Percentiles rank a stretch among this genome's conserved stretches.
Conservation (phyloP, 2,113 vertebrate genomes). For the Laticauda laticaudata region DNA sequence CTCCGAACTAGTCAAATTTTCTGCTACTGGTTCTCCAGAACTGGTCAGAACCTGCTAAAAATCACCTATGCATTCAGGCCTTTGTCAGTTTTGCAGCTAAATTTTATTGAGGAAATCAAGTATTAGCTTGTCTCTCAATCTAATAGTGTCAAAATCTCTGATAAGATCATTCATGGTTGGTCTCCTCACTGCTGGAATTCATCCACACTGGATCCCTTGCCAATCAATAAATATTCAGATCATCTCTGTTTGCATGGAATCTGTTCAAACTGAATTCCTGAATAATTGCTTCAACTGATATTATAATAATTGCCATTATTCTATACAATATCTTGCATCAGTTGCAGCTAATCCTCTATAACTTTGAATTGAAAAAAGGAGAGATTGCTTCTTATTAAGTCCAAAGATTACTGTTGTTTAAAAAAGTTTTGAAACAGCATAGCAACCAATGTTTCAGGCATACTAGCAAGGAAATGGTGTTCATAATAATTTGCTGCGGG, state of each 20-base stretch:
- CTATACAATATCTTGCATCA: not conserved
- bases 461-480: conserved; percentile 55
- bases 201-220: not conserved
- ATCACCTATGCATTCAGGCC: not conserved
- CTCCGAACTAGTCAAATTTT: no score
- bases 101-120: not conserved
- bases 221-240: not conserved
- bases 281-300: not conserved
- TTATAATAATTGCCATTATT: not conserved
- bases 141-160: not conserved
- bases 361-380: not conserved
- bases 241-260: not conserved
- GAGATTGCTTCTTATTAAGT: not conserved
- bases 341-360: not conserved
- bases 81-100: not conserved
- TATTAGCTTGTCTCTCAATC: not conserved
- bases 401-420: not conserved
- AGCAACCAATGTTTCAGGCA: conserved; percentile 36
- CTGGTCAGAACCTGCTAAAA: no score
- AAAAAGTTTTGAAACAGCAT: conserved; percentile 11
- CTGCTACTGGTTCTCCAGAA: no score
- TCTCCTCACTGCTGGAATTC: not conserved
- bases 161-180: not conserved
- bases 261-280: not conserved
- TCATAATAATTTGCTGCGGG: conserved; percentile 56